A percentile compares a stretch with the other conserved stretches of the same genome.
These are phyloP conservation scores for Melanotus villosus DNA, from an alignment of 2,888 invertebrate species.

Conservation along the genomic window DNA sequence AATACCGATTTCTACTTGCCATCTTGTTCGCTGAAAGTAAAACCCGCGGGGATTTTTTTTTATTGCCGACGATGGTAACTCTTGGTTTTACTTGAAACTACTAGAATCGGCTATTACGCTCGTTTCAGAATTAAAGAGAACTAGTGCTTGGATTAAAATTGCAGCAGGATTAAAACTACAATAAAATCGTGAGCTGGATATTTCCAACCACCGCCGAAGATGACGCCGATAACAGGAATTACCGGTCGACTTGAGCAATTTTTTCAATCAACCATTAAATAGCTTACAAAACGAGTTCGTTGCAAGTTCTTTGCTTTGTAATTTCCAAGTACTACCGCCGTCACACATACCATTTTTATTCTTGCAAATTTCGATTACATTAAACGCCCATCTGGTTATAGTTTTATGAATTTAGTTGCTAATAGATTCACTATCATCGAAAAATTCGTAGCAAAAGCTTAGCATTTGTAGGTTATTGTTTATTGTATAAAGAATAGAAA, in stretches of 20 bases:
- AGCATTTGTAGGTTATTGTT: background rate
- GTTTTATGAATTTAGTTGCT: background rate
- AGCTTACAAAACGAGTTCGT: constrained; percentile 31
- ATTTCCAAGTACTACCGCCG: constrained; percentile 35
- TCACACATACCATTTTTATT: constrained; percentile 20
- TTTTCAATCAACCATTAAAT: constrained; percentile 35
- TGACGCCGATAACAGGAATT: constrained; percentile 39
- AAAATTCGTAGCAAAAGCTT: background rate
- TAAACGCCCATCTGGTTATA: background rate
- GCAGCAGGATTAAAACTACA: constrained; percentile 3
- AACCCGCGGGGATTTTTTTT: constrained; percentile 19
- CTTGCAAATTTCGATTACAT: background rate
- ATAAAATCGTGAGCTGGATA: constrained; percentile 20
- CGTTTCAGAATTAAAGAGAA: background rate
- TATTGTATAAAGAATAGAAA: background rate
- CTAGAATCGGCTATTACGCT: background rate
- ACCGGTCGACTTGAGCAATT: constrained; percentile 37
- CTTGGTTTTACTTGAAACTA: background rate
- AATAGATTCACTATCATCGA: background rate
- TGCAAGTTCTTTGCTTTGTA: constrained; percentile 28
- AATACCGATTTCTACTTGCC: constrained; percentile 34
- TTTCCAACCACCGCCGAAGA: constrained; percentile 19
- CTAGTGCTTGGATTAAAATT: background rate
- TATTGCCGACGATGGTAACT: constrained; percentile 1
- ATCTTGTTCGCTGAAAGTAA: constrained; percentile 29